Percentiles rank a stretch among this genome's conserved stretches.
These are phyloP conservation scores for Artibeus jamaicensis DNA, from an alignment of 2,797 vertebrate species.

Conservation along the genomic window DNA sequence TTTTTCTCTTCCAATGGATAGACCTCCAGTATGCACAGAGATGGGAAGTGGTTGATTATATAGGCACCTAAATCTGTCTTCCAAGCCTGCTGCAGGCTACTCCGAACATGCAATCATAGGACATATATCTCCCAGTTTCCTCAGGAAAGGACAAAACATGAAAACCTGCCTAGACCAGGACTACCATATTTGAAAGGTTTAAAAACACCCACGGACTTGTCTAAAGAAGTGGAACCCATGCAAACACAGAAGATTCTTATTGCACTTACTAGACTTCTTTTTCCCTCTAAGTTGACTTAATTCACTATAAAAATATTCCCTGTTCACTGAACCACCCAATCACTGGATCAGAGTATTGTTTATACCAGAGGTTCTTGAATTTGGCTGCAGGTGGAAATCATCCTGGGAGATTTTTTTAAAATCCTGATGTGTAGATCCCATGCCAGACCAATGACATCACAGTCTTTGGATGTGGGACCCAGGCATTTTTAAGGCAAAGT, in stretches of 20 bases:
- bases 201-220: background rate
- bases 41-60: background rate
- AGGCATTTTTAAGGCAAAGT: background rate
- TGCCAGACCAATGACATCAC: background rate
- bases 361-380: background rate
- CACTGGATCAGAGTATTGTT: background rate
- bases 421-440: background rate
- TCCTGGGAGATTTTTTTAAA: background rate
- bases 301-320: background rate
- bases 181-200: background rate
- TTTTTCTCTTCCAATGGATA: background rate
- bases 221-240: background rate
- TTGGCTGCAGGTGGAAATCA: background rate
- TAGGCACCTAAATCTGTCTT: background rate
- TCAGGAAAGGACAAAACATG: background rate
- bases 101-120: background rate
- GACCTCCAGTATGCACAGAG: background rate
- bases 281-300: background rate
- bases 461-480: background rate
- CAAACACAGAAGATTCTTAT: background rate
- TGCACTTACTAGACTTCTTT: background rate
- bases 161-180: background rate
- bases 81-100: background rate
- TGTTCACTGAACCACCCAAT: background rate
- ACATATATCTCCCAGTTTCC: background rate